Base-by-base conservation (phyloP, 2,113 vertebrate genomes). In the Mungos mungo region DNA sequence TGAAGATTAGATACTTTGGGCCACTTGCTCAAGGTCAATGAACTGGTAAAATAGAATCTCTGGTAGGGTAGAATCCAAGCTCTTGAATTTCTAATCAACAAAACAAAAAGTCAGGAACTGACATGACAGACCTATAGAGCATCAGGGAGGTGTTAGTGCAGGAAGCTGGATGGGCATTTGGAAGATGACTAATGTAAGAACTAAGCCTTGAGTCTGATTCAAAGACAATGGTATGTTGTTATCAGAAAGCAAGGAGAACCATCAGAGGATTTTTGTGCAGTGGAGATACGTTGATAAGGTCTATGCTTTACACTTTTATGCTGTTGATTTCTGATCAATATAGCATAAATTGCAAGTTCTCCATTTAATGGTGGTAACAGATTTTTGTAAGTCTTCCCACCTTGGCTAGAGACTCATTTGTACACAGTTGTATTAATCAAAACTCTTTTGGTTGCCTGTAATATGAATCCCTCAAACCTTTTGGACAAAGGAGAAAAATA, bases 71-170 rank as follows among this genome's bases (percentile, higher is more conserved):
- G 19, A 69, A 50, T 12, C 4, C 0, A 84, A 83, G 3, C 3
- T 74, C 15, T 66, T 74, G 38, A 88, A 88, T 72, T 86, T 87
- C 25, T 87, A 66, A 65, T 77, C 21, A 92, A 29, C 27, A 23
- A 79, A 89, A 45, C 38, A 38, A 66, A 81, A 83, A 65, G 23
- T 63, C 29, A 31, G 33, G 6, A 79, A n/a, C 15, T 84, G 47
- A 54, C 21, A 54, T 68, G 72, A 27, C 2, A 97, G 12, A 71
- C 6, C 31, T 16, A 71, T 8, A 15, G n/a, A 65, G 54, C 16
- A 12, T 38, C 23, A 19, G 5, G 11, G 65, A 89, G 47, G 54
- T 76, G 21, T n/a, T 86, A 15, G 23, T 7, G 1, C 33, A 79
- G 57, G 10, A 83, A 33, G 45, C 5, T 19, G 9, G 81, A 23